Conservation (phyloP, 2,797 vertebrate genomes). For the Acanthopagrus latus region DNA sequence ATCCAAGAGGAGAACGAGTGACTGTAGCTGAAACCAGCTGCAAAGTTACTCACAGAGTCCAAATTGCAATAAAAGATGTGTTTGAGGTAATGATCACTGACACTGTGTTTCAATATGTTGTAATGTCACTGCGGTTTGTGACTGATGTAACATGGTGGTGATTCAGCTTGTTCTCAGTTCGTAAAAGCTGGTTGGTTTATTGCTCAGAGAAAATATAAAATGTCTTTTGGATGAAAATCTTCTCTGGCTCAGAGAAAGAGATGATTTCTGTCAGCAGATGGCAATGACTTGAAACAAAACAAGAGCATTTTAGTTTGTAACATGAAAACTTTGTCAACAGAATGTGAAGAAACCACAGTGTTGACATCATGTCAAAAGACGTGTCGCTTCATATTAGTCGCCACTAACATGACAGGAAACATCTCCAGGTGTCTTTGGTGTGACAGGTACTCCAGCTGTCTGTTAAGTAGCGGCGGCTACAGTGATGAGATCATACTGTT, state of each 20-base stretch:
- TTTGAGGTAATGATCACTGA: not conserved
- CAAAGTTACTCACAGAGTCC: not conserved
- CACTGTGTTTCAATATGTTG: not conserved
- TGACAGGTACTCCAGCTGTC: no score
- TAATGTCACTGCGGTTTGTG: not conserved
- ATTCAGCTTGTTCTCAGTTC: not conserved
- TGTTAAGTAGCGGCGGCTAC: no score
- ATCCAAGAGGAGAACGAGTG: not conserved
- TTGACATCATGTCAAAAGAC: no score
- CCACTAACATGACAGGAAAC: no score
- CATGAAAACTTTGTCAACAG: no score
- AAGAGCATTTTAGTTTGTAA: no score
- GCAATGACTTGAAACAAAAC: no score
- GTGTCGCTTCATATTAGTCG: no score
- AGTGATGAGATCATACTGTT: no score
- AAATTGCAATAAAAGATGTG: not conserved
- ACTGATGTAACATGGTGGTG: not conserved
- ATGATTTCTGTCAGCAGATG: not conserved
- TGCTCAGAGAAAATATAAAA: not conserved
- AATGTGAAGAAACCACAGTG: no score
- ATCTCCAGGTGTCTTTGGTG: no score
- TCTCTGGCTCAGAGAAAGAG: no score
- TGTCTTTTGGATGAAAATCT: not conserved
- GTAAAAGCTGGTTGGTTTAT: not conserved
- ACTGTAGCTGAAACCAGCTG: slow-evolving; percentile 17